Evolutionary conservation across 2,888 invertebrate species (phyloP), one percentile per base, ranked within the genome.

Genomic region (Hesperia comma): DNA sequence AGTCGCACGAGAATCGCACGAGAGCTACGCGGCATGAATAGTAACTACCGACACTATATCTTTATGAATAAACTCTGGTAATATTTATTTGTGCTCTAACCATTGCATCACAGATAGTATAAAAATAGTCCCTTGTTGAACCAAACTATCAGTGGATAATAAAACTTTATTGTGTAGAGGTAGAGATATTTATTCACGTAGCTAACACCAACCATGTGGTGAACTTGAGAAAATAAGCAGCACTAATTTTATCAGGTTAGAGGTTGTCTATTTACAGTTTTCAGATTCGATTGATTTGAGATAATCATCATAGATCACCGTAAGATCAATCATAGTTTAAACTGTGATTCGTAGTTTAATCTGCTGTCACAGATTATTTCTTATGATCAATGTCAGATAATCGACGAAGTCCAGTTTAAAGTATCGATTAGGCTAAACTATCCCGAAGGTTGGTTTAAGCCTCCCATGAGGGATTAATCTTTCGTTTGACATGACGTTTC

Each of bases 21-120:
- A 66, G 15, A 66, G 15, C 17, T 14, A 66, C 60, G 60, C 17
- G 60, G 17, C 26, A 19, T 33, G 64, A 66, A 66, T 66, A 66
- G 19, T 32, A 60, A 66, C 33, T 12, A 60, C 58, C 32, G 33
- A 10, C n/a, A 21, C 53, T 58, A 32, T 19, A 32, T 32, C 12
- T n/a, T 6, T 32, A 17, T 43, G 43, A 41, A 17, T 41, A 21
- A 8, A 7, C 15, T 14, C 40, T 32, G 41, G 41, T 26, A 54
- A 54, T 54, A 10, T 40, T 40, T 41, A 6, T n/a, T 6, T 53
- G 3, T 17, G 15, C 21, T 0, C 8, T 10, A 53, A 37, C 51
- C 64, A 64, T 64, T 58, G 26, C 56, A 2, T 6, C 33, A 10
- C 49, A 1, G 37, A 12, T 2, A 21, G 8, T 21, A 10, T 7